These are phyloP conservation scores for Zonitis immaculata DNA, from an alignment of 2,888 invertebrate genomes.

Conservation along the genomic window DNA sequence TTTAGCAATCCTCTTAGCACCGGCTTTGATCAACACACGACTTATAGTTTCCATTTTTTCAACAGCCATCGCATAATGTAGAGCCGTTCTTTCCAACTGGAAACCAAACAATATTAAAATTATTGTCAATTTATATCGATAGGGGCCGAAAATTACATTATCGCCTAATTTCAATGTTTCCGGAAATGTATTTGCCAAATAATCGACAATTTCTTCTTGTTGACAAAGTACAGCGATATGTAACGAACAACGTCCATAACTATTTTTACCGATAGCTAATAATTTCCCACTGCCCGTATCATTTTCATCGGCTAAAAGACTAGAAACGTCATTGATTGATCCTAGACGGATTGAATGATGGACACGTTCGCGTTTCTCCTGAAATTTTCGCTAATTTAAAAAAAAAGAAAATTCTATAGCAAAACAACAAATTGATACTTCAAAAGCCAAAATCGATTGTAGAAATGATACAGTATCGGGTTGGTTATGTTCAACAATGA, in stretches of 20 bases:
- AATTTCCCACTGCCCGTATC: conserved; percentile 53
- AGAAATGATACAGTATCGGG: conserved; percentile 65
- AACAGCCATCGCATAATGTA: conserved; percentile 90
- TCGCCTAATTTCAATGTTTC: conserved; percentile 74
- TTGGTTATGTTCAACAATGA: conserved; percentile 64
- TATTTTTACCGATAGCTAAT: conserved; percentile 60
- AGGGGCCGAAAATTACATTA: conserved; percentile 63
- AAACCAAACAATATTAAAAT: conserved; percentile 27
- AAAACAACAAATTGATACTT: too few relatives aligned
- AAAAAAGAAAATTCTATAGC: conserved; percentile 23
- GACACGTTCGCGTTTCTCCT: conserved; percentile 74
- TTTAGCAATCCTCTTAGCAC: conserved; percentile 76
- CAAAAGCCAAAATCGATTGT: conserved; percentile 67
- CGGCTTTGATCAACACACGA: conserved; percentile 73
- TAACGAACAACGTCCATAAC: conserved; percentile 71
- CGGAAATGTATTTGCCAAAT: conserved; percentile 67
- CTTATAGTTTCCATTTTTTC: conserved; percentile 78
- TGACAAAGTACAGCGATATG: conserved; percentile 85
- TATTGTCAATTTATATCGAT: background rate
- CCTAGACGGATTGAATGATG: conserved; percentile 69
- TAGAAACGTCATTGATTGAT: conserved; percentile 56
- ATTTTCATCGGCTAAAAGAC: conserved; percentile 52
- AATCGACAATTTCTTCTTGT: conserved; percentile 74
- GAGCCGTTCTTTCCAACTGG: conserved; percentile 79
- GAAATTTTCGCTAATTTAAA: conserved; percentile 10